phyloP scores from a whole-genome alignment of 2,113 vertebrate genomes.

The Penelope pileata region DNA sequence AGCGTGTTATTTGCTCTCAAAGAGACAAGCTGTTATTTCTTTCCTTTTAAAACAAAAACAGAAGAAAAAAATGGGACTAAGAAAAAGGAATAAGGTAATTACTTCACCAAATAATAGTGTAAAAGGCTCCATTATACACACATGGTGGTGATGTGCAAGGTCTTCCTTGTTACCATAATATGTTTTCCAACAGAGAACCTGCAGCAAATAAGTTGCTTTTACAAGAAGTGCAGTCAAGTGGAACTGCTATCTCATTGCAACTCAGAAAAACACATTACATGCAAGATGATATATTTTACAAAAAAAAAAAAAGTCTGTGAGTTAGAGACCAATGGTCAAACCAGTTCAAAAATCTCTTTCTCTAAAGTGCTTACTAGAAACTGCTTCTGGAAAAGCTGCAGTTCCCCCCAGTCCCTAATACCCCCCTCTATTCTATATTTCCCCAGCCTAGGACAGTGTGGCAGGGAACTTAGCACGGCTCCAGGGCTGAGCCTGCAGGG shows the following conservation, averaged over 20 bases:
- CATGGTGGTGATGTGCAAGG: background rate
- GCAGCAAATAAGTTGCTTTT: background rate
- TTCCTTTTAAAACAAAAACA: slow-evolving; percentile 76
- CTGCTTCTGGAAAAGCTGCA: background rate
- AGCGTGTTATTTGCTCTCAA: slow-evolving; percentile 76
- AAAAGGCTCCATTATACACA: background rate
- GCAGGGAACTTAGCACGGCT: rapidly evolving
- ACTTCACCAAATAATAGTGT: slow-evolving; percentile 4
- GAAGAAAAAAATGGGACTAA: background rate
- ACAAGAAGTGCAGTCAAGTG: background rate
- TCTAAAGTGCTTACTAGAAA: background rate
- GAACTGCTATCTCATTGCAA: slow-evolving; percentile 19
- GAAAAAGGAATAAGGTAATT: background rate
- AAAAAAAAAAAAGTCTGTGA: background rate
- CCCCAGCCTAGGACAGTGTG: background rate
- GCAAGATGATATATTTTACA: background rate
- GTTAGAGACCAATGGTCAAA: background rate
- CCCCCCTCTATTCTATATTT: background rate
- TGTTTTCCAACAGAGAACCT: background rate
- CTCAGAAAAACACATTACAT: slow-evolving; percentile 23
- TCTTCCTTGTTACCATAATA: background rate
- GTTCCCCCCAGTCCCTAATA: rapidly evolving
- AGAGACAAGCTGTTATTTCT: slow-evolving; percentile 73
- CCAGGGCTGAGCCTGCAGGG: rapidly evolving
- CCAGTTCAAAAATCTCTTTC: background rate